A percentile compares a stretch with the other conserved stretches of the same genome.
phyloP scores from a whole-genome alignment of 2,797 vertebrate species.

The Pogoniulus pusillus region DNA sequence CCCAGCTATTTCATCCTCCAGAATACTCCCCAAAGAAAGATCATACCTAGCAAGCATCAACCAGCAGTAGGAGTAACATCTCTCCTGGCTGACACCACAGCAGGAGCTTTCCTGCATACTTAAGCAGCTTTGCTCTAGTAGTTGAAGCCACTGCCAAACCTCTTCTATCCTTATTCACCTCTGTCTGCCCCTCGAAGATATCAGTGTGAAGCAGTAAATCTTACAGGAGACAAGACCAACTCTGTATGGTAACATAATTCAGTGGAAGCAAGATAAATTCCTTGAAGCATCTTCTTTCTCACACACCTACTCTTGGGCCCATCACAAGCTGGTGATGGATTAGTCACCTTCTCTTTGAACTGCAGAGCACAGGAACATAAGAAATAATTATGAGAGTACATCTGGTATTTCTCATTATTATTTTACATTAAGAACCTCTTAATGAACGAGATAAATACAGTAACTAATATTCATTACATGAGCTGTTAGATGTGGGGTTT shows the following conservation, averaged over 20 bases:
- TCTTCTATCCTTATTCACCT: background rate
- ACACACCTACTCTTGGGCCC: background rate
- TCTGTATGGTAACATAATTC: conserved; percentile 32
- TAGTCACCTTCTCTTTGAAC: conserved; percentile 7
- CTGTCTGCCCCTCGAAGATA: background rate
- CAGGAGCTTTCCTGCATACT: background rate
- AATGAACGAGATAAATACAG: conserved; percentile 34
- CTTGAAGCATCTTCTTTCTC: background rate
- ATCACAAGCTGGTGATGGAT: conserved; percentile 20
- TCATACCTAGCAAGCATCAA: background rate
- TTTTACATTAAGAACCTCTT: background rate
- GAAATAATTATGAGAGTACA: background rate
- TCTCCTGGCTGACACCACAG: background rate
- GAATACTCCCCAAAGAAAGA: background rate
- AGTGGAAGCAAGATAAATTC: conserved; percentile 28
- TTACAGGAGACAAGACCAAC: conserved; percentile 21
- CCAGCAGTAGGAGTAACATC: background rate
- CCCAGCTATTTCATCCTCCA: background rate
- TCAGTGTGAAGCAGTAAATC: background rate
- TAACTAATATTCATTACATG: conserved; percentile 13
- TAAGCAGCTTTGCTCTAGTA: background rate
- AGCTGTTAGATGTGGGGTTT: background rate
- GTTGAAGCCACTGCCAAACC: background rate
- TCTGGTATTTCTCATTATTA: background rate
- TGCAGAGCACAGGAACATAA: background rate